A percentile compares a stretch with the other conserved stretches of the same genome.
These are phyloP conservation scores for Erpornis zantholeuca DNA, from an alignment of 2,113 vertebrate genomes.

Conservation along the genomic window DNA sequence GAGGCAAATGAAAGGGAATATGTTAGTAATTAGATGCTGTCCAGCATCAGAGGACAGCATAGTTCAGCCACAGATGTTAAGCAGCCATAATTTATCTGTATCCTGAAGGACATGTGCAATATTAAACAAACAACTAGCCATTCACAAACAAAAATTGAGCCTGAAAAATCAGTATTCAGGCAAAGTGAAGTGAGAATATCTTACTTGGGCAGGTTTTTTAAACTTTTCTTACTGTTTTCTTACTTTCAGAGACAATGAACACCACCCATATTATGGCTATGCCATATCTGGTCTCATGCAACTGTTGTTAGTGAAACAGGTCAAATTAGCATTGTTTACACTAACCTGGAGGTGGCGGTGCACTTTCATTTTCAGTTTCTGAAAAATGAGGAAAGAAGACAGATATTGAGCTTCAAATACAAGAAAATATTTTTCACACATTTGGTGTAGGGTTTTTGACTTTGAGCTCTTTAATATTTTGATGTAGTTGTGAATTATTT, in stretches of 20 bases:
- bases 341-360: conserved; percentile 71
- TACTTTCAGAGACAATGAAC: background rate
- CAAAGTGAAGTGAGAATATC: background rate
- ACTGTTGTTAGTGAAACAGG: background rate
- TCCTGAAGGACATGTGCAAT: background rate
- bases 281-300: background rate
- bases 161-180: background rate
- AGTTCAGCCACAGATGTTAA: background rate
- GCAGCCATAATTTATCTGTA: background rate
- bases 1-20: background rate
- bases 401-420: background rate
- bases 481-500: background rate
- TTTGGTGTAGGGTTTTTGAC: background rate
- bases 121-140: background rate
- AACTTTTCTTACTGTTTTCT: background rate
- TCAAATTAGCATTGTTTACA: background rate
- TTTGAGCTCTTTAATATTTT: background rate
- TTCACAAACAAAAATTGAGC: background rate
- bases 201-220: background rate
- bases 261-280: background rate
- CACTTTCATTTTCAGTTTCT: conserved; percentile 71
- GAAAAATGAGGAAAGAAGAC: conserved; percentile 44
- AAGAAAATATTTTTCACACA: background rate
- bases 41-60: background rate
- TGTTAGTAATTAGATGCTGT: background rate